Percentiles rank a stretch among this genome's conserved stretches.
Evolutionary conservation across 2,797 vertebrate genomes (phyloP).

Genomic region (Manis crassicaudata): DNA sequence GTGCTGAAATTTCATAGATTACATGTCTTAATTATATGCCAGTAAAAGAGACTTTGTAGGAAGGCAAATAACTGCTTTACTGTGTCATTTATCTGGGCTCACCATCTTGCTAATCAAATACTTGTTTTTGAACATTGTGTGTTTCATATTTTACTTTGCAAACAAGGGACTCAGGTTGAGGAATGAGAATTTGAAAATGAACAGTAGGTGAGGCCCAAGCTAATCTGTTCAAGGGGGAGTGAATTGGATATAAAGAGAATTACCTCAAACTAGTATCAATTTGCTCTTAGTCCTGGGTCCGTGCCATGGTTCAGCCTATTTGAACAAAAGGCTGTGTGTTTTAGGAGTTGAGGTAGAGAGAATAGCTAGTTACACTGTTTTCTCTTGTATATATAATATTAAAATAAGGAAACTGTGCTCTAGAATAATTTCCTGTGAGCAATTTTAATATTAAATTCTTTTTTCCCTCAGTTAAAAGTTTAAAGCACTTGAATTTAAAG

Average conservation of each 20-base stretch:
- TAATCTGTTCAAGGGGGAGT: neutral
- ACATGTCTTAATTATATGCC: neutral
- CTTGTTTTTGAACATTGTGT: neutral
- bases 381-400: neutral
- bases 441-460: neutral
- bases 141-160: constrained; percentile 29
- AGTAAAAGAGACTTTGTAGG: constrained; percentile 6
- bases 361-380: neutral
- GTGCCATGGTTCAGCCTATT: neutral
- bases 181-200: constrained; percentile 19
- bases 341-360: neutral
- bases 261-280: neutral
- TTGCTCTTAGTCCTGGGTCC: neutral
- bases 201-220: neutral
- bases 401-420: constrained; percentile 39
- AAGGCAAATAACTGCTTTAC: neutral
- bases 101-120: constrained; percentile 2
- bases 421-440: neutral
- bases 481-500: neutral
- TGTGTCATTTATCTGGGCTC: neutral
- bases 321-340: constrained; percentile 19
- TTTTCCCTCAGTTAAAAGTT: neutral
- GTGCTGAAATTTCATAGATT: neutral
- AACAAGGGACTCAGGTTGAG: neutral
- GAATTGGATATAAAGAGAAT: neutral